phyloP scores from a whole-genome alignment of 2,797 vertebrate genomes.

The Callimico goeldii region DNA sequence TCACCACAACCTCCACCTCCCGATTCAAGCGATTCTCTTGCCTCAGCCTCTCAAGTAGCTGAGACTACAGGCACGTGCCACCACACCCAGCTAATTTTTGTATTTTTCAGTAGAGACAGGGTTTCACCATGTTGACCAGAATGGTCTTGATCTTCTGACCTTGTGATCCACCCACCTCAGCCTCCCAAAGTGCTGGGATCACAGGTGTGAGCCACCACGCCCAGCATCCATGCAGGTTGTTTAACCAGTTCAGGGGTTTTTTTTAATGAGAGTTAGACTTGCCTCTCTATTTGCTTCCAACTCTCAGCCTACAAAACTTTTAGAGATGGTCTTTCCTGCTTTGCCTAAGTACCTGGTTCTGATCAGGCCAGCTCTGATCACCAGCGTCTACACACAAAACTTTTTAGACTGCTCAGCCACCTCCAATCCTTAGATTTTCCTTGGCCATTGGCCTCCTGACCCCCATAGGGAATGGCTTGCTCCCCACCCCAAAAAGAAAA shows the following conservation, averaged over 20 bases:
- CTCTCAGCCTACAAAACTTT: not conserved
- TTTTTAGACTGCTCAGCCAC: not conserved
- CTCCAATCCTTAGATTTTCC: not conserved
- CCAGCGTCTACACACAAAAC: not conserved
- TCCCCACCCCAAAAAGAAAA: not conserved
- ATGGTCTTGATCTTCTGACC: too few species aligned
- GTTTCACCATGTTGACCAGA: too few species aligned
- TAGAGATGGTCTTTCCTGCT: not conserved
- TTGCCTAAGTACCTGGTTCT: not conserved
- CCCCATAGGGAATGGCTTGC: not conserved
- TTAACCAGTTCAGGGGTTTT: not conserved
- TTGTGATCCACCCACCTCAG: too few species aligned
- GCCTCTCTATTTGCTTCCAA: not conserved
- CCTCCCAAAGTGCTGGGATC: too few species aligned
- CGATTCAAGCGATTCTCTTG: too few species aligned
- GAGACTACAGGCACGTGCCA: too few species aligned
- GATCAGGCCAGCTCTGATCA: not conserved
- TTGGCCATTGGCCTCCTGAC: not conserved
- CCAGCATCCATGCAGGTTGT: too few species aligned
- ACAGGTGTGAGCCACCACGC: too few species aligned
- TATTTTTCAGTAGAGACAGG: too few species aligned
- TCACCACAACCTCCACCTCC: too few species aligned
- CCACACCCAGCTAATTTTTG: too few species aligned
- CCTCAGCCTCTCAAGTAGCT: too few species aligned
- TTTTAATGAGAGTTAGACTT: not conserved